Percentiles rank a stretch among this genome's conserved stretches.
phyloP scores from a whole-genome alignment of 2,113 vertebrate species.

The Connochaetes taurinus region DNA sequence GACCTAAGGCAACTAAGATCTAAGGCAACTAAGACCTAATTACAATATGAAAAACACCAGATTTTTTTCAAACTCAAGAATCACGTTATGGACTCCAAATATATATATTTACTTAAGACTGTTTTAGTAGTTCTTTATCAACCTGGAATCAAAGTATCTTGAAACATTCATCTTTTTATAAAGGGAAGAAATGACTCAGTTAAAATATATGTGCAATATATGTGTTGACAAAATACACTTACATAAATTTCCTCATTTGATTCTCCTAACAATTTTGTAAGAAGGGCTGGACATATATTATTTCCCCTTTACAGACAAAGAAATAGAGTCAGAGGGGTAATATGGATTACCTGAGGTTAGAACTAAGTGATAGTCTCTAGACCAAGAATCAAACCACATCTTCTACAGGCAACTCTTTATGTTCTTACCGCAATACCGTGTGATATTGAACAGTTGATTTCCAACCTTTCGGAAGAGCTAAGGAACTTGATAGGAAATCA shows the following conservation, averaged over 20 bases:
- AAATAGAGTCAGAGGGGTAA: not conserved
- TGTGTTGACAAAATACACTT: not conserved
- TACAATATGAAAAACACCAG: not conserved
- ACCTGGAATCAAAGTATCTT: not conserved
- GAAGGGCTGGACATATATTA: not conserved
- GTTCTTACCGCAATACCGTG: not conserved
- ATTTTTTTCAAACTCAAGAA: not conserved
- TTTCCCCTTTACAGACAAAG: not conserved
- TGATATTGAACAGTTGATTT: not conserved
- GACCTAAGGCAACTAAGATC: not conserved
- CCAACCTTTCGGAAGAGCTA: not conserved
- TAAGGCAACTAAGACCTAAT: not conserved
- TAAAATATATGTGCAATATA: not conserved
- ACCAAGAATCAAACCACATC: not conserved
- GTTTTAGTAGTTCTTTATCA: not conserved
- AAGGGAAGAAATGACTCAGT: not conserved
- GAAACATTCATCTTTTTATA: constrained; percentile 16
- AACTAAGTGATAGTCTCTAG: not conserved
- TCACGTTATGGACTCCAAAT: not conserved
- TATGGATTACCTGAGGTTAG: not conserved
- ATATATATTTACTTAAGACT: not conserved
- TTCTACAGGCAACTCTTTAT: not conserved
- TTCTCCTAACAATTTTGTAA: not conserved
- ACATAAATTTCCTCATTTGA: not conserved
- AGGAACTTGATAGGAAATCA: not conserved